Conservation (phyloP, 2,113 vertebrate species). For the Seriola quinqueradiata region DNA sequence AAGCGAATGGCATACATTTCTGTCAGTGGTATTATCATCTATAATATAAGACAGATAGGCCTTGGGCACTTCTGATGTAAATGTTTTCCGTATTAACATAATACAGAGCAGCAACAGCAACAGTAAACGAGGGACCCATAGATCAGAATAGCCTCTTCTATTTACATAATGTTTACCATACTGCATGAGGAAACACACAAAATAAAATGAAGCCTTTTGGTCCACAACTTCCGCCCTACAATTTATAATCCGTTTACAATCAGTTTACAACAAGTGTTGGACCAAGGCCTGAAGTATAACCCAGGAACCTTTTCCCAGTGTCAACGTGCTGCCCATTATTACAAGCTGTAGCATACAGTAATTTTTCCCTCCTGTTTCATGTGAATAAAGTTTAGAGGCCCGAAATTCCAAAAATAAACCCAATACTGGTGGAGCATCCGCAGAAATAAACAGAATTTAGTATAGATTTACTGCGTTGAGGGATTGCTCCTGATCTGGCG, state of each 20-base stretch:
- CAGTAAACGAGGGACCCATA: background rate
- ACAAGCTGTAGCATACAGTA: background rate
- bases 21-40: constrained; percentile 16
- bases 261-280: background rate
- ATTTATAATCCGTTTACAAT: background rate
- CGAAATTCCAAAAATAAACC: background rate
- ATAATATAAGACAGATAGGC: constrained; percentile 40
- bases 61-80: constrained; percentile 25
- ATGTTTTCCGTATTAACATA: constrained; percentile 10
- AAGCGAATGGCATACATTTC: constrained; percentile 27
- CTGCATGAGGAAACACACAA: background rate
- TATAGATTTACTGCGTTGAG: background rate
- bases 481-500: background rate
- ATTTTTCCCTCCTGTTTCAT: too few species aligned
- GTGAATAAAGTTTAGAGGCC: background rate
- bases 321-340: background rate
- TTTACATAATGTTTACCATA: constrained; percentile 22
- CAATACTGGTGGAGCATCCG: background rate
- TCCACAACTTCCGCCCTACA: background rate
- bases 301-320: background rate
- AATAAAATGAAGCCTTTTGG: background rate
- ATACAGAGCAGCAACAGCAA: constrained; percentile 14
- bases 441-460: background rate
- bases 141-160: background rate
- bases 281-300: background rate